Evolutionary conservation across 2,113 vertebrate genomes (phyloP).

Genomic region (Ctenodactylus gundi): DNA sequence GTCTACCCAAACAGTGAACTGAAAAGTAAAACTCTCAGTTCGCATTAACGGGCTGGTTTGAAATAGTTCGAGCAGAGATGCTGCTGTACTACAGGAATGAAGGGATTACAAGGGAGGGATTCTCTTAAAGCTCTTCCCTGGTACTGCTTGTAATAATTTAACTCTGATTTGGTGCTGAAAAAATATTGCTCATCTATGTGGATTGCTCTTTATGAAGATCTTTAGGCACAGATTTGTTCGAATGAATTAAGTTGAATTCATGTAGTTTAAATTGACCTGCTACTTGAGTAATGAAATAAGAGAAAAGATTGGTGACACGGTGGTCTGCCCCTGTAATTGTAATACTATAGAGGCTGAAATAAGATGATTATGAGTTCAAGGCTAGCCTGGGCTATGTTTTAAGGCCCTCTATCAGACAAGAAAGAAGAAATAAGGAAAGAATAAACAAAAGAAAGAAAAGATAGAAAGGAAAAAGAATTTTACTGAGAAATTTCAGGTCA

Average conservation of each 20-base stretch:
- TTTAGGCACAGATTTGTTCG: background rate
- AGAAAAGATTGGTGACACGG: no score
- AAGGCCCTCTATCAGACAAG: no score
- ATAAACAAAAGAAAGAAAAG: no score
- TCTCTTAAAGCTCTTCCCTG: background rate
- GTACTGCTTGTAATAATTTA: background rate
- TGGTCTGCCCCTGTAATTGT: no score
- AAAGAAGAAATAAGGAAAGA: no score
- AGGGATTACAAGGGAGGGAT: background rate
- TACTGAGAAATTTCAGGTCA: background rate
- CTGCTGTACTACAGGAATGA: background rate
- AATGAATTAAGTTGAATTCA: background rate
- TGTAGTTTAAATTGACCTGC: background rate
- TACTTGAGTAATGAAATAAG: background rate
- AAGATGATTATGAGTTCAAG: no score
- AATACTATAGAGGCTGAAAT: no score
- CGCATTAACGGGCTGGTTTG: background rate
- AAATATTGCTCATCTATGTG: background rate
- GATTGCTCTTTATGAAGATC: background rate
- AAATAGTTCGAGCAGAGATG: background rate
- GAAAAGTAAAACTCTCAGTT: background rate
- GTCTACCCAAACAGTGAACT: background rate
- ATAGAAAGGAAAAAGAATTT: no score
- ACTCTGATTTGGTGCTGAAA: background rate
- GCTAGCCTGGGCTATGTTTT: no score